Base-by-base conservation (phyloP, 2,113 vertebrate species). In the Trematocara unimaculatum region DNA sequence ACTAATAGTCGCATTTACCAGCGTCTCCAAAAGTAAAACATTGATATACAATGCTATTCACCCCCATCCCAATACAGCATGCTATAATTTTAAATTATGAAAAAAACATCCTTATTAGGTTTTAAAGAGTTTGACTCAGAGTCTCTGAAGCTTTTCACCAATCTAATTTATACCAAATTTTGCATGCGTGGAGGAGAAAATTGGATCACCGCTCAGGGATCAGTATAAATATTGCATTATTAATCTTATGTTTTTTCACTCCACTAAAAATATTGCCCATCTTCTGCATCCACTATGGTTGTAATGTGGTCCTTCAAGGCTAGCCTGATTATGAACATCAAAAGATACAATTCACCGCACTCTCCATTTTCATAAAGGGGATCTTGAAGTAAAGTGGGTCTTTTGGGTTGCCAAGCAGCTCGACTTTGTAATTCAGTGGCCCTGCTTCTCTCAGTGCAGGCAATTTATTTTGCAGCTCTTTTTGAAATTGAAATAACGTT, bases 401-500 rank as follows among this genome's bases (percentile, higher is more conserved):
- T 90, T 84, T 79, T 64, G 58, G 47, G 87, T 90, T 92, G 87
- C 89, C 83, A 64, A 79, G 81, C 80, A 92, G 80, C 84, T 84
- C 4, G 5, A 74, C 92, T 95, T 93, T 94, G 91, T 92, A 93
- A 64, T 89, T 90, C 42, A 40, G 51, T 23, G 18, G 17, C 53
- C 74, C 79, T 55, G 82, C 82, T 80, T 29, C 77, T 83, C 84
- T 84, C 80, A 42, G 85, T 8, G 4, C 38, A 77, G 85, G 88
- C 90, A 91, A 91, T 93, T 91, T 93, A 90, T 91, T 85, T 92
- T 79, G 62, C 83, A 58, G 88, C 86, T 92, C 93, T 91, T 87
- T 94, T 94, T 93, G 87, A 95, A 94, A 91, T 91, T 92, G 77
- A 93, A 93, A 93, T 94, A 84, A 90, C 79, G 49, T 91, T 89